These are phyloP conservation scores for Ophraella communa DNA, from an alignment of 2,888 invertebrate species.

Conservation along the genomic window DNA sequence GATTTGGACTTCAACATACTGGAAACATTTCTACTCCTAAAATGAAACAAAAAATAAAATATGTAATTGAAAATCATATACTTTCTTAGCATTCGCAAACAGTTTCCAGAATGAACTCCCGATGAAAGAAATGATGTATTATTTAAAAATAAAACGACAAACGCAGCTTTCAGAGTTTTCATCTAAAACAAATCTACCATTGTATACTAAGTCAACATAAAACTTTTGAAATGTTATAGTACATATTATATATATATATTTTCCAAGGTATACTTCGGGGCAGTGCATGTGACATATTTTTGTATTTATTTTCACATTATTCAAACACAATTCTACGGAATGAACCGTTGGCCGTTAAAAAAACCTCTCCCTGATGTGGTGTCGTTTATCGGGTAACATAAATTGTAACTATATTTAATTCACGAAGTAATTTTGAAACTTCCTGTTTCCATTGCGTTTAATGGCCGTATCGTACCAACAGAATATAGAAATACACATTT, in stretches of 20 bases:
- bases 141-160: background rate
- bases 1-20: too few species aligned
- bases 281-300: slow-evolving; percentile 1
- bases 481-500: slow-evolving; percentile 30
- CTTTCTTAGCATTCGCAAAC: slow-evolving; percentile 17
- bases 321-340: background rate
- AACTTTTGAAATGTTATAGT: background rate
- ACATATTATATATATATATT: slow-evolving; percentile 1
- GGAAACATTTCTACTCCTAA: too few species aligned
- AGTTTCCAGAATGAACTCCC: background rate
- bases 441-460: slow-evolving; percentile 44
- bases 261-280: background rate
- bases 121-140: background rate
- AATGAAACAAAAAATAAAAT: too few species aligned
- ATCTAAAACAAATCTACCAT: background rate
- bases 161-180: background rate
- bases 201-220: background rate
- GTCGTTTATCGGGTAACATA: slow-evolving; percentile 30
- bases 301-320: background rate
- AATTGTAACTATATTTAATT: slow-evolving; percentile 38
- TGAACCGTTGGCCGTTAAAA: background rate
- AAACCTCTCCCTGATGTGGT: slow-evolving; percentile 23
- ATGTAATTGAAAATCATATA: too few species aligned
- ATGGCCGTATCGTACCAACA: slow-evolving; percentile 37
- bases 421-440: slow-evolving; percentile 45